phyloP scores from a whole-genome alignment of 2,113 vertebrate species.

The Leiothrix lutea region DNA sequence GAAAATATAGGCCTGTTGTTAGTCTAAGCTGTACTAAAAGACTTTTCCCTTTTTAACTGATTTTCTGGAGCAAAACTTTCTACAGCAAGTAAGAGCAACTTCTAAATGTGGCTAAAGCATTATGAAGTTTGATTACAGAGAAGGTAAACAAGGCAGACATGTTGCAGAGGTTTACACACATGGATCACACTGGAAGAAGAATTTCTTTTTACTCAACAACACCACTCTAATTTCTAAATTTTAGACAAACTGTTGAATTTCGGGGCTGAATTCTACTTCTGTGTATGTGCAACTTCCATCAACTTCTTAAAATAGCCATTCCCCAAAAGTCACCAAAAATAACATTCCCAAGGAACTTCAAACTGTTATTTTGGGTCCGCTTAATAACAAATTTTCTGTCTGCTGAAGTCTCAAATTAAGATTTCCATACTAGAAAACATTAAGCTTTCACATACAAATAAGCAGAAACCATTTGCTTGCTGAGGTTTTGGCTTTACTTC shows the following conservation, averaged over 20 bases:
- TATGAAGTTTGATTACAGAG: not conserved
- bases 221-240: not conserved
- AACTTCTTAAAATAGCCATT: not conserved
- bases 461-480: not conserved
- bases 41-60: not conserved
- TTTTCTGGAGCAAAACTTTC: not conserved
- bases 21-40: not conserved
- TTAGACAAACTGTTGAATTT: not conserved
- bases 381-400: not conserved
- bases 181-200: not conserved
- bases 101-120: not conserved
- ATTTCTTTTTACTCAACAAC: not conserved
- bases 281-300: not conserved
- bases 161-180: not conserved
- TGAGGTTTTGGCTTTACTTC: constrained; percentile 1
- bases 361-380: not conserved
- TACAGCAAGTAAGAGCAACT: not conserved
- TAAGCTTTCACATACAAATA: constrained; percentile 17
- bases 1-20: not conserved
- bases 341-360: not conserved
- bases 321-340: not conserved
- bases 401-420: not conserved
- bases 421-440: not conserved
- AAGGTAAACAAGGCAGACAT: not conserved
- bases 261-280: not conserved